phyloP scores from a whole-genome alignment of 1,140 invertebrate genomes.

The Branchinecta lynchi region DNA sequence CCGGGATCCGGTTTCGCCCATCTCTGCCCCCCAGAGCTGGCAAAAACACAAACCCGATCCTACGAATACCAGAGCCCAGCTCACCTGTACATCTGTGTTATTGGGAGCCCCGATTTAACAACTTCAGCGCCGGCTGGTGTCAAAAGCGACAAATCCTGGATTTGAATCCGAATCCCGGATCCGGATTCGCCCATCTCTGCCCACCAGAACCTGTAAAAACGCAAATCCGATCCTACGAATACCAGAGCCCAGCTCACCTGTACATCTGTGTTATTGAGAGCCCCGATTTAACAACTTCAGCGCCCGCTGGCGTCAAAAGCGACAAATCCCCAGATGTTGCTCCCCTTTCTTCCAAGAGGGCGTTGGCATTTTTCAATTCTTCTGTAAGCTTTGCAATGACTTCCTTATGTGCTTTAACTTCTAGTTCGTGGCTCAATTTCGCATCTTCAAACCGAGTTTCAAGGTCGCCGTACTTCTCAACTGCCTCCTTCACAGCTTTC shows the following conservation, averaged over 20 bases:
- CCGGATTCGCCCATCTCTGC: too few species aligned
- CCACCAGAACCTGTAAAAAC: too few species aligned
- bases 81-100: too few species aligned
- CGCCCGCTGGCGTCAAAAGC: background rate
- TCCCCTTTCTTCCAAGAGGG: background rate
- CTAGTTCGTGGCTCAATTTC: background rate
- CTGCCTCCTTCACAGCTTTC: background rate
- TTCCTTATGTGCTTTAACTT: background rate
- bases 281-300: background rate
- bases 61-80: too few species aligned
- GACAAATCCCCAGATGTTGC: background rate
- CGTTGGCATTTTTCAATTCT: background rate
- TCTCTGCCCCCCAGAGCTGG: too few species aligned
- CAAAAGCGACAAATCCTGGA: too few species aligned
- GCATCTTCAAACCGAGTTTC: background rate
- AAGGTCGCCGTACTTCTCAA: background rate
- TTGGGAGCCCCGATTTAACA: too few species aligned
- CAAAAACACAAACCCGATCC: too few species aligned
- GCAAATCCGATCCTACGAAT: too few species aligned
- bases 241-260: background rate
- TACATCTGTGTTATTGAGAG: background rate
- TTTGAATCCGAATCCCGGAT: too few species aligned
- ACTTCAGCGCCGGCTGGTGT: too few species aligned
- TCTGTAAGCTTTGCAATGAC: background rate
- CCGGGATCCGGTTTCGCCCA: too few species aligned